Evolutionary conservation across 2,797 vertebrate genomes (phyloP), one percentile per base, ranked within the genome.

Genomic region (Cynopterus sphinx): DNA sequence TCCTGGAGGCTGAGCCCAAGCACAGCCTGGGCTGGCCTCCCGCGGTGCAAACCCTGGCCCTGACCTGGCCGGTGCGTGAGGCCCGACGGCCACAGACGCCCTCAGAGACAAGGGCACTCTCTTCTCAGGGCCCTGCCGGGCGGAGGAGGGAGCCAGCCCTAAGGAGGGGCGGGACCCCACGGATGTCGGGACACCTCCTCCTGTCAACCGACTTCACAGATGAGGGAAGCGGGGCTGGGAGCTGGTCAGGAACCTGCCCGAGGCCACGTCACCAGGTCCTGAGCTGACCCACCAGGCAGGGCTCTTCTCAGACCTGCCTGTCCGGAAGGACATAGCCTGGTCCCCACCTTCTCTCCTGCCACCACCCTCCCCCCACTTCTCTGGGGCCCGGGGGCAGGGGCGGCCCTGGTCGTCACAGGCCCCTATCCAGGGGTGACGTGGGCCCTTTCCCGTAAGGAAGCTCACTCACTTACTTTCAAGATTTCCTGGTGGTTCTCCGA

Each of bases 401-500:
- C 0, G 39, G 41, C 33, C 57, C 68, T 63, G 70, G 31, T 11
- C 28, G 15, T 15, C 74, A 33, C 77, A 26, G n/a, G 57, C 73
- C 53, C 36, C 49, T 5, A 28, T 26, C 63, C 83, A 2, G 49
- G 78, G 68, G 2, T 33, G 49, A 13, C 6, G 0, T 0, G n/a
- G 43, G 15, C 9, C 26, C 59, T 71, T 70, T 11, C 13, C 9
- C 0, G 1, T 0, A 28, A 28, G n/a, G 71, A 12, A 12, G 31
- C 28, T 36, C 74, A 97, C 28, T 36, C 74, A 97, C 98, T 89
- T 98, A 99, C 99, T 98, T 99, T 99, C 96, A 99, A 97, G 96
- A 99, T 99, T 97, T 99, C 99, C 98, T 99, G 99, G 98, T 99
- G 99, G 96, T 99, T 99, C 98, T 99, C 99, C 0, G 99, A 99